These are phyloP conservation scores for Achatina immaculata DNA, from an alignment of 1,140 invertebrate genomes.

Conservation along the genomic window DNA sequence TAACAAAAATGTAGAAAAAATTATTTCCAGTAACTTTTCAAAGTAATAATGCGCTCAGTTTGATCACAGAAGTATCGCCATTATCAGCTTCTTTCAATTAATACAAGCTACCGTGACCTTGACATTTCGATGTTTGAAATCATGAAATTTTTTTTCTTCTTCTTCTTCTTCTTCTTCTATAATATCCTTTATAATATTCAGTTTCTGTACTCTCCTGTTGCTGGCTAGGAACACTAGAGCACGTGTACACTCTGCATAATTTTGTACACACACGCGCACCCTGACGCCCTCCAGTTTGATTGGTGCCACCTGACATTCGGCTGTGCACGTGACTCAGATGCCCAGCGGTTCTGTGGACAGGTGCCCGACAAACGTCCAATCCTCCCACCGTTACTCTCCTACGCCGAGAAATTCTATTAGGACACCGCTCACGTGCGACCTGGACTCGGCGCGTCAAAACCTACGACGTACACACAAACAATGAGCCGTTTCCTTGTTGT, in stretches of 20 bases:
- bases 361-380: constrained; percentile 19
- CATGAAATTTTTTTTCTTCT: too few relatives aligned
- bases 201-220: background rate
- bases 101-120: too few relatives aligned
- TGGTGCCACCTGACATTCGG: constrained; percentile 28
- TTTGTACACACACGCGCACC: constrained; percentile 11
- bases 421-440: background rate
- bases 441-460: constrained; percentile 13
- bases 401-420: too few relatives aligned
- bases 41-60: too few relatives aligned
- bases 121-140: too few relatives aligned
- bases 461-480: constrained; percentile 35
- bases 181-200: too few relatives aligned
- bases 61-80: too few relatives aligned
- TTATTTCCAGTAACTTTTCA: too few relatives aligned
- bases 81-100: too few relatives aligned
- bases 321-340: constrained; percentile 29
- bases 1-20: too few relatives aligned
- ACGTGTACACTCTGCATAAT: constrained; percentile 3
- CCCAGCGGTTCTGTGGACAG: background rate
- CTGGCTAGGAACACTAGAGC: background rate
- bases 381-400: background rate
- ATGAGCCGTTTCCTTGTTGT: background rate
- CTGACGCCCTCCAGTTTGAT: constrained; percentile 18
- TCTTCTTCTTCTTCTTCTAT: too few relatives aligned